Evolutionary conservation across 2,797 vertebrate genomes (phyloP), one percentile per base, ranked within the genome.

Genomic region (Gambusia yucatana): DNA sequence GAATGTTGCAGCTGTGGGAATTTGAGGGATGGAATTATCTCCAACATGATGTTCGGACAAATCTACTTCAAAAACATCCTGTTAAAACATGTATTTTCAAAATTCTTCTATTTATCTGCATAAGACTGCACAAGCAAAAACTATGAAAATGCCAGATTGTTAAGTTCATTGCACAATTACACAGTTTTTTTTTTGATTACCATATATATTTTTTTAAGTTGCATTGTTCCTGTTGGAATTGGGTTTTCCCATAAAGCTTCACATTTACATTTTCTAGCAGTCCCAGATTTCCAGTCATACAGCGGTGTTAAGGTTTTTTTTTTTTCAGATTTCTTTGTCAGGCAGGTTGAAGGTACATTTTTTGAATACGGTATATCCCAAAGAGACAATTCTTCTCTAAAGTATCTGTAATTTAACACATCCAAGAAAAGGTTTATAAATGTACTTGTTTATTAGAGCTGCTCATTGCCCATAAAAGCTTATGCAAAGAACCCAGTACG

Each of bases 261-360:
- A 59, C 25, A 43, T 46, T 77, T 39, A 57, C 71, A 75, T 72
- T 39, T 9, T 76, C 84, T 85, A 72, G 76, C 74, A 87, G 69
- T 30, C 30, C 28, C 3, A 25, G 22, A 33, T 25, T 47, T 67
- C 80, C 75, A 61, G 28, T 84, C 77, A 72, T 61, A 75, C 36
- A 59, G 71, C 67, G 25, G 84, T 87, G 91, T 93, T 91, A 87
- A 78, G 86, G 36, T 39, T 39, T 46, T 14, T n/a, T 57, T 8
- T n/a, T 25, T 10, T 3, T 0, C 52, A 57, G 52, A 57, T n/a
- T 11, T 57, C 52, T 57, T 57, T n/a, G 25, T 48, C 47, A 6
- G 47, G 48, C 48, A 50, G 6, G 6, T 22, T 50, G 48, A 50
- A 22, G 6, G 48, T 22, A 50, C 20, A 22, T 50, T 50, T 50